These are phyloP conservation scores for Falco biarmicus DNA, from an alignment of 2,797 vertebrate genomes.

Conservation along the genomic window DNA sequence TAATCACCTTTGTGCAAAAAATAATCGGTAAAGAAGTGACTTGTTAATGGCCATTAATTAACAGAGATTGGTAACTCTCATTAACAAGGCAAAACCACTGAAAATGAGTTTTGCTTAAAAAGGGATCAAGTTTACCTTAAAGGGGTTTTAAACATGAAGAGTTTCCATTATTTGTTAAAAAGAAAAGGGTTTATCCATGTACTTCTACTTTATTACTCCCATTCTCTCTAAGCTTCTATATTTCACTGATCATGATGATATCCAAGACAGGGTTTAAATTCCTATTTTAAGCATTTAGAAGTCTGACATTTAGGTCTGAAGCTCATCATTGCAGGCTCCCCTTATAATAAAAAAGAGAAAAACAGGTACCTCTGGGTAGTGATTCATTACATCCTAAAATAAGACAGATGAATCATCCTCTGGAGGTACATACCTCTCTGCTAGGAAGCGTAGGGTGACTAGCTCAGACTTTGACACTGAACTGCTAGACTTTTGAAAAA, in stretches of 20 bases:
- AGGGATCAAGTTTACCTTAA: neutral
- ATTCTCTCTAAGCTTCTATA: neutral
- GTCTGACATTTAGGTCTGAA: neutral
- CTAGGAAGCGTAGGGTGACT: neutral
- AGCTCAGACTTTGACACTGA: neutral
- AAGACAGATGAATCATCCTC: neutral
- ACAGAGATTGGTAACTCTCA: neutral
- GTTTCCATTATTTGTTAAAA: neutral
- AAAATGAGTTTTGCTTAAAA: neutral
- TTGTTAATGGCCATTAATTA: neutral
- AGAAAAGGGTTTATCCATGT: neutral
- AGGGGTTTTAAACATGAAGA: neutral
- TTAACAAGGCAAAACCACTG: neutral
- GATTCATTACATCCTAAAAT: slow-evolving; percentile 4
- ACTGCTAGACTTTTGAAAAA: neutral
- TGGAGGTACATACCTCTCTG: neutral
- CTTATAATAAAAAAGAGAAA: neutral
- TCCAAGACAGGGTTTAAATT: neutral
- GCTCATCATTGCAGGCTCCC: neutral
- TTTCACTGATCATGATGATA: neutral
- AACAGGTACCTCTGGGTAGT: neutral
- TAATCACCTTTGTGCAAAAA: neutral
- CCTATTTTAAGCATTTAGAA: neutral
- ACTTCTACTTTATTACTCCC: neutral
- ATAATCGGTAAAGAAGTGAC: neutral